Percentiles rank a stretch among this genome's conserved stretches.
These are phyloP conservation scores for Gryllus longicercus DNA, from an alignment of 2,888 invertebrate genomes.

Conservation along the genomic window DNA sequence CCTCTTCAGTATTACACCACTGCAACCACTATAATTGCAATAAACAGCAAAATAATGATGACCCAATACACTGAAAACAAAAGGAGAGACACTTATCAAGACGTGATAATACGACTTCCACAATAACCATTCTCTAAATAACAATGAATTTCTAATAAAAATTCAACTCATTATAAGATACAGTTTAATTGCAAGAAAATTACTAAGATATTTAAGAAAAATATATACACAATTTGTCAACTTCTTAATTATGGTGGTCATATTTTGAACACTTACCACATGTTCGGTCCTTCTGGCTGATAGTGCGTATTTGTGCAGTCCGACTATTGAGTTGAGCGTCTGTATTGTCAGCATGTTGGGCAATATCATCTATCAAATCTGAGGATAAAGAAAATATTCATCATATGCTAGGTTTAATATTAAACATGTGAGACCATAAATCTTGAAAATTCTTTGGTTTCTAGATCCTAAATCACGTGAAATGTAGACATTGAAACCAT, in stretches of 20 bases:
- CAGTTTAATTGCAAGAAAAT: too few relatives aligned
- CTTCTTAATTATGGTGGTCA: constrained; percentile 20
- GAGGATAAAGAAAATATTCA: constrained; percentile 39
- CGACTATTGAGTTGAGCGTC: constrained; percentile 64
- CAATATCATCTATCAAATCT: constrained; percentile 74
- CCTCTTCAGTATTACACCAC: constrained; percentile 44
- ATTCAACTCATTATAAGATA: too few relatives aligned
- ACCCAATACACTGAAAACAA: constrained; percentile 63
- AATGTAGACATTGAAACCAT: background rate
- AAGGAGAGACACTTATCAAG: constrained; percentile 28
- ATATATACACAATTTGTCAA: background rate
- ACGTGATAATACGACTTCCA: background rate
- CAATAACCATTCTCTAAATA: background rate
- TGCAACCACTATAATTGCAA: constrained; percentile 62
- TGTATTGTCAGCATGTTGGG: constrained; percentile 67
- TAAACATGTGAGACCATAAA: too few relatives aligned
- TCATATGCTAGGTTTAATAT: background rate
- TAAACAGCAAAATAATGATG: constrained; percentile 63
- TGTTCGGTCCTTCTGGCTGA: constrained; percentile 65
- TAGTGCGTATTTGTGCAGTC: constrained; percentile 62
- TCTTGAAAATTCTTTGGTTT: too few relatives aligned
- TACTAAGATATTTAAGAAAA: too few relatives aligned
- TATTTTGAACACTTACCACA: constrained; percentile 54
- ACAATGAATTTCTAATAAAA: too few relatives aligned
- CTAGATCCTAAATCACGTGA: too few relatives aligned